phyloP scores from a whole-genome alignment of 2,797 vertebrate species.

The Microctenopoma lineatum region DNA sequence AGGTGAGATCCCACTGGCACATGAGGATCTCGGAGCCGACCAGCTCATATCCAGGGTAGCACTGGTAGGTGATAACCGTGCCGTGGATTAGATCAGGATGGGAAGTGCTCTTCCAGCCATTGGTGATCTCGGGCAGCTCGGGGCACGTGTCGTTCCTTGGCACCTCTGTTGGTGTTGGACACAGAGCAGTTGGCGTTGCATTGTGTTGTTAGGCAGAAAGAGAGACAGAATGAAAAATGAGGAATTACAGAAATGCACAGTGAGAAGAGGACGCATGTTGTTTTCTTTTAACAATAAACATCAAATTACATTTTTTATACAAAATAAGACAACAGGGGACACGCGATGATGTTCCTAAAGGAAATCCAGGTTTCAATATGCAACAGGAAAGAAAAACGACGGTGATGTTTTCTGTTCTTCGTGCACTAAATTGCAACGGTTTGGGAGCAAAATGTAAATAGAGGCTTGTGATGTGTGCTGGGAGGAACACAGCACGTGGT shows the following conservation, averaged over 20 bases:
- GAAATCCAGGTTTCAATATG: conserved; percentile 34
- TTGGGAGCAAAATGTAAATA: conserved; percentile 67
- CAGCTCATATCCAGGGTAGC: conserved; percentile 93
- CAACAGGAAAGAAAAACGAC: conserved; percentile 24
- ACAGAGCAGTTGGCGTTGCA: background rate
- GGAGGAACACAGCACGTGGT: conserved; percentile 66
- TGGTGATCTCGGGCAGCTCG: conserved; percentile 93
- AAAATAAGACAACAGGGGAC: conserved; percentile 4
- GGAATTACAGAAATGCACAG: background rate
- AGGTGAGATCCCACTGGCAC: conserved; percentile 98
- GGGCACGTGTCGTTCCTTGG: conserved; percentile 96
- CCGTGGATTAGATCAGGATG: conserved; percentile 95
- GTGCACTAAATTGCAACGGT: conserved; percentile 41
- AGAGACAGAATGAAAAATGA: background rate
- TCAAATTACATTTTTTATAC: conserved; percentile 12
- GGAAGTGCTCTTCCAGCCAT: conserved; percentile 96
- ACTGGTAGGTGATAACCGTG: conserved; percentile 95
- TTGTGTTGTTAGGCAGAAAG: conserved; percentile 1
- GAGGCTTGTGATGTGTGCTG: conserved; percentile 66
- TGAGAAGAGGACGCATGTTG: background rate
- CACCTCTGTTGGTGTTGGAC: conserved; percentile 85
- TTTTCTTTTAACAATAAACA: conserved; percentile 3
- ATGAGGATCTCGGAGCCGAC: conserved; percentile 92
- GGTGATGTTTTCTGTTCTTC: conserved; percentile 18
- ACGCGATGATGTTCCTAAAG: conserved; percentile 12